phyloP scores from a whole-genome alignment of 2,888 invertebrate species.

The Dasysyrphus albostriatus region DNA sequence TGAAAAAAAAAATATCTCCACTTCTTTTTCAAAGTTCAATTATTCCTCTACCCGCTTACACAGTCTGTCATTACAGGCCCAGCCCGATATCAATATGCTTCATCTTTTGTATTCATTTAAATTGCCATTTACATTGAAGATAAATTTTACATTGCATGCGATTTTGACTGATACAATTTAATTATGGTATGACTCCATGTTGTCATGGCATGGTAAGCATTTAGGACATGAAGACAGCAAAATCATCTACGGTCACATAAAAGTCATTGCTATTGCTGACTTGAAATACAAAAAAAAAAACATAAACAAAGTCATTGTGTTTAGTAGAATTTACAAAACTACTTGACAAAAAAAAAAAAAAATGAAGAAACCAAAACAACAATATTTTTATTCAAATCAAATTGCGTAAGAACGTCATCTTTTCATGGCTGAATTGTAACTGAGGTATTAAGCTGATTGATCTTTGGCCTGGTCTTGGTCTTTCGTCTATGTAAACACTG shows the following conservation, averaged over 20 bases:
- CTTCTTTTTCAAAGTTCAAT: background rate
- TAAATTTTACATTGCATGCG: conserved; percentile 55
- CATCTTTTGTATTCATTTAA: conserved; percentile 30
- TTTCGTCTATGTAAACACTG: conserved; percentile 34
- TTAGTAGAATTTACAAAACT: conserved; percentile 17
- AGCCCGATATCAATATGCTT: background rate
- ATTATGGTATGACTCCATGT: conserved; percentile 51
- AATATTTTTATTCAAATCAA: conserved; percentile 5
- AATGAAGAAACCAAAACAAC: conserved; percentile 32
- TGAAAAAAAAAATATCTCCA: background rate
- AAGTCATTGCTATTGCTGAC: conserved; percentile 15
- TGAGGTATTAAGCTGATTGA: conserved; percentile 38
- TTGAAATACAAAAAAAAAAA: conserved; percentile 20
- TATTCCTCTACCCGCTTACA: background rate
- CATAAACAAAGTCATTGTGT: conserved; percentile 32
- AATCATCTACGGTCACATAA: conserved; percentile 37
- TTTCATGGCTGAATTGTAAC: conserved; percentile 26
- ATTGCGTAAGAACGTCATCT: conserved; percentile 65
- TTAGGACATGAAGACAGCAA: conserved; percentile 67
- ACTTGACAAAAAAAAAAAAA: background rate
- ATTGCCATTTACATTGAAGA: conserved; percentile 40
- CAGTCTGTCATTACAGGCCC: background rate
- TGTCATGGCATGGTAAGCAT: conserved; percentile 67
- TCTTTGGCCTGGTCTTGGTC: conserved; percentile 49
- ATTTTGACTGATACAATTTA: conserved; percentile 56